Evolutionary conservation across 2,888 invertebrate species (phyloP), one percentile per base, ranked within the genome.

Genomic region (Cyrtodaria siliqua): DNA sequence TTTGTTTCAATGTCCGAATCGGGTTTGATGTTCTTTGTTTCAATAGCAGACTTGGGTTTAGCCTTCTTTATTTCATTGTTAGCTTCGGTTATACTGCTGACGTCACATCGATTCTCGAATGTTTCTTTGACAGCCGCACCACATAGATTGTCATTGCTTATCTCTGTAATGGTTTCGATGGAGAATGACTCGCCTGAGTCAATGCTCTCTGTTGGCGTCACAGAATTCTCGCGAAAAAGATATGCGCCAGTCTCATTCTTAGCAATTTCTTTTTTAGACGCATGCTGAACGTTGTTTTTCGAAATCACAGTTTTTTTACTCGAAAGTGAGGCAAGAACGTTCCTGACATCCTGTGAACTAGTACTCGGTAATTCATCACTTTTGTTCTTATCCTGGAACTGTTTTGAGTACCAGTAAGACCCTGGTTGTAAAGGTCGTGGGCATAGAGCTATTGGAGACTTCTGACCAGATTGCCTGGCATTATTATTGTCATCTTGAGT

Each of bases 271-370:
- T 38, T 38, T 16, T 38, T 16, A 38, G 40, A 38, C 16, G 40
- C 40, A 12, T 38, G 40, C 16, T 18, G n/a, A 44, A 4, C n/a
- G 6, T 9, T 9, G 16, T 6, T 44, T 16, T 18, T 44, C 16
- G 16, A 16, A 18, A 18, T 20, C 6, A 9, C 57, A 47, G 23
- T 56, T 18, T 50, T 24, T 68, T 61, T 67, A 4, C 44, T 33
- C 9, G 73, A 62, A 6, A 80, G 62, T 12, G 69, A 59, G 27
- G 76, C 80, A 9, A 80, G 59, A 27, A 77, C 74, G 50, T 77
- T 73, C 50, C 80, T 62, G 4, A 80, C 80, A 52, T 80, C 80
- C n/a, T 76, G 64, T 14, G 76, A 56, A 38, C 80, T 80, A 42
- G 70, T 60, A 20, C 63, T 62, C 2, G 80, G 80, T 23, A 80